phyloP scores from a whole-genome alignment of 2,113 vertebrate genomes.

The Synchiropus splendidus region DNA sequence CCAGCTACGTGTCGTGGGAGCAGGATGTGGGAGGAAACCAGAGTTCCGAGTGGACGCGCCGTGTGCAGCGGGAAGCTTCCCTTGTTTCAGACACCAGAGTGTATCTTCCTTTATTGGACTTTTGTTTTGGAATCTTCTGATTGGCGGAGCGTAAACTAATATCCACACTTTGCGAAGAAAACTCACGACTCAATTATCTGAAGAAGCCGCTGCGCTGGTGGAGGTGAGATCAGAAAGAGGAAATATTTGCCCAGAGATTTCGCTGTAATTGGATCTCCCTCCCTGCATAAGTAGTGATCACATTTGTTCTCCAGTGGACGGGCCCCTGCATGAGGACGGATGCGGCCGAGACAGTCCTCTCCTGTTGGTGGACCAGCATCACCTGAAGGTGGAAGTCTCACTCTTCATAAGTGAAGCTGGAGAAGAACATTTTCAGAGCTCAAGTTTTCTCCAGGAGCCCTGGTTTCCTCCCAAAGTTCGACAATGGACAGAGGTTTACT shows the following conservation, averaged over 20 bases:
- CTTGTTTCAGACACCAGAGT: conserved; percentile 3
- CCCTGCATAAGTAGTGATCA: conserved; percentile 58
- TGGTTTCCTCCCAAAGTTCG: too few relatives aligned
- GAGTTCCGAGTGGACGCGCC: too few relatives aligned
- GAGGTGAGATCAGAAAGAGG: conserved; percentile 51
- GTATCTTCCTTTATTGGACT: too few relatives aligned
- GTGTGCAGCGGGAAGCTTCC: conserved; percentile 4
- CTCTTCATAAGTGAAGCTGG: too few relatives aligned
- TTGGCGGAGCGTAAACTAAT: conserved; percentile 29
- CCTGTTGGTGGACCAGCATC: too few relatives aligned
- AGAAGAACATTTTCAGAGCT: too few relatives aligned
- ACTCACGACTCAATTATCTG: conserved; percentile 41
- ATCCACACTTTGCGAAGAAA: conserved; percentile 43
- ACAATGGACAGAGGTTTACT: too few relatives aligned
- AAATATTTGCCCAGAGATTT: conserved; percentile 60
- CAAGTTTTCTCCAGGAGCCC: too few relatives aligned
- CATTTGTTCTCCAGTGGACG: conserved; percentile 43
- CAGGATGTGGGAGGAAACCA: too few relatives aligned
- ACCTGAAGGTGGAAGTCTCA: too few relatives aligned
- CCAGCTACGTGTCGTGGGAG: too few relatives aligned
- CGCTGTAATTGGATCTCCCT: conserved; percentile 56
- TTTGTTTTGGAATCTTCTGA: not conserved
- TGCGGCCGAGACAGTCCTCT: too few relatives aligned
- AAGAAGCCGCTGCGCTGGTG: conserved; percentile 36
- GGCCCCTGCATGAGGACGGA: conserved; percentile 36